Evolutionary conservation across 92 coral and sea anemone genomes (phyloP).

Genomic region (Parazoanthus swiftii): DNA sequence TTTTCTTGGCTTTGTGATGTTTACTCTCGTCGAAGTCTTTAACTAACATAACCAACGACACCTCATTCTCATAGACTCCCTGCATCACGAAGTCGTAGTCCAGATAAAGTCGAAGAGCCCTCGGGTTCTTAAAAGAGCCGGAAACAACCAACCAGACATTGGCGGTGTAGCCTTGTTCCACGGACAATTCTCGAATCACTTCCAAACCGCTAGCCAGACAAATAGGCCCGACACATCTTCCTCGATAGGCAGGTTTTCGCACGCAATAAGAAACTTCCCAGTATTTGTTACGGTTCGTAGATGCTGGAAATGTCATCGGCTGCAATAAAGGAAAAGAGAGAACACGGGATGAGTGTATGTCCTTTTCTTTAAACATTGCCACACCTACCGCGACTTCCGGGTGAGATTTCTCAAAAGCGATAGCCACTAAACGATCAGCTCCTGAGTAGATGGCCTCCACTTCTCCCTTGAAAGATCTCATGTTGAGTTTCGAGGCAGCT

Average conservation of each 20-base stretch:
- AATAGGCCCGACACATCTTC: neutral
- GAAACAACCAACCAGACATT: conserved; percentile 27
- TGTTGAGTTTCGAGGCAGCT: neutral
- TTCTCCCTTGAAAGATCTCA: neutral
- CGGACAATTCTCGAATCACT: conserved; percentile 2
- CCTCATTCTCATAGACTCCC: conserved; percentile 11
- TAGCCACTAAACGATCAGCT: neutral
- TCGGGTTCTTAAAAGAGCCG: conserved; percentile 12
- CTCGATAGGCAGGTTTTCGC: neutral
- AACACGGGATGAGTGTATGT: neutral
- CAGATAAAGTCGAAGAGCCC: conserved; percentile 18
- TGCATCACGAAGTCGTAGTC: conserved; percentile 11
- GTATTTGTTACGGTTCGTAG: conserved; percentile 11
- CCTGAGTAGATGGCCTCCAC: too few species aligned
- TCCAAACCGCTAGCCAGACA: conserved; percentile 22
- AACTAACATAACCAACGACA: neutral
- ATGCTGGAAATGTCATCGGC: neutral
- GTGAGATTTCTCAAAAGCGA: neutral
- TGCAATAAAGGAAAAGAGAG: conserved; percentile 4
- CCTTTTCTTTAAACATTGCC: neutral
- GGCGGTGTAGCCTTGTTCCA: neutral
- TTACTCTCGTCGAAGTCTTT: neutral
- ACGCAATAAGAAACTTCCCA: conserved; percentile 19
- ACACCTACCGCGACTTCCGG: neutral
- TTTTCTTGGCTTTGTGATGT: neutral